Evolutionary conservation across 2,113 vertebrate species (phyloP), one percentile per base, ranked within the genome.

Genomic region (Poeciliopsis retropinna): DNA sequence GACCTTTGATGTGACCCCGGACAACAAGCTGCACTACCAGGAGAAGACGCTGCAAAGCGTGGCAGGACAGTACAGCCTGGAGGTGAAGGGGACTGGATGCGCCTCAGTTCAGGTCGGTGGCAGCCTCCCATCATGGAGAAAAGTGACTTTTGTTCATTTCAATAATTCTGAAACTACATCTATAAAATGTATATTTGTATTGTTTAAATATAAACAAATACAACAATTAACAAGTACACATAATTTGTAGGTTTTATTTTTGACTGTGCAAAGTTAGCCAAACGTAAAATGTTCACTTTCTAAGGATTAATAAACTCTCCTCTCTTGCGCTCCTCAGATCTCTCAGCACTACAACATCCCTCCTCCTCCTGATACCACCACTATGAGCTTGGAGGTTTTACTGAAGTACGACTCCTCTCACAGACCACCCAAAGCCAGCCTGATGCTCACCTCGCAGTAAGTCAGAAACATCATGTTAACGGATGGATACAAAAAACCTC

Each of bases 21-120:
- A 54, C 75, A 98, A 96, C 87, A 94, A 94, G 41, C 91, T 97
- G 65, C 87, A 97, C 69, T 94, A 97, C 8, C 97, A 98, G 80
- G 94, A 95, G 12, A n/a, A 79, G 64, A 0, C 74, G 22, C 87
- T 96, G 84, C 60, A 89, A n/a, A 78, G 78, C 0, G n/a, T 90
- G 15, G 88, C 89, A 0, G 96, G 92, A 47, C 83, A 73, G 1
- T 94, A 93, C 89, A 85, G 30, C 0, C 39, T 96, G 87, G 87
- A 94, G 81, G 95, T 91, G 60, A 86, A 89, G 0, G 95, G 96
- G 69, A 87, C 61, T 54, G 87, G 92, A 0, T 96, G 96, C 69
- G 87, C 91, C 70, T 92, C 91, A 44, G 70, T 89, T 1, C 94
- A 91, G 95, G 96, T 96, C 61, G 80, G 94, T 78, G 60, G 15